Base-by-base conservation (phyloP, 2,888 invertebrate genomes). In the Drosophila nigritarsus region DNA sequence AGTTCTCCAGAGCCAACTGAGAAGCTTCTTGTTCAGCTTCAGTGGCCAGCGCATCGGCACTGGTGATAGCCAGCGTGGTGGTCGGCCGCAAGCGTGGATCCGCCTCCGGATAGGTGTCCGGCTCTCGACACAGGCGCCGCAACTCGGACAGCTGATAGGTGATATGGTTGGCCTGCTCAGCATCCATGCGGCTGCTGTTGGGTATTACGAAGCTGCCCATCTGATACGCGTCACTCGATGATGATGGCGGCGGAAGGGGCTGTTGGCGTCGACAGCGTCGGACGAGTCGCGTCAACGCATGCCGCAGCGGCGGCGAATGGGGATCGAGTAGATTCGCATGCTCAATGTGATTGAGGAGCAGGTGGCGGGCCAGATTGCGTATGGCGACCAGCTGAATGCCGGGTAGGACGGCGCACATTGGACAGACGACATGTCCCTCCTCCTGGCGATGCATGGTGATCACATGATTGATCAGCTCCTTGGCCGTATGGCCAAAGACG, bases 291-390 rank as follows among this genome's bases (percentile, higher is more conserved):
- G 69, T 24, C 11, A 79, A 29, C 0, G 55, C 48, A 3, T 73
- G 58, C 0, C 75, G 72, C 30, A 82, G 34, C 0, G 80, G 76
- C 9, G 87, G 82, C 0, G 87, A 74, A 13, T 65, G 20, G 1
- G 87, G 83, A 63, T 87, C 90, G 27, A 87, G 65, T 0, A 72
- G 67, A 51, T 89, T 84, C 18, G 89, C 90, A 20, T 90, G 87
- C 48, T 90, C 90, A 30, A 82, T 72, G 40, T 87, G 87, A 53
- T 80, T 82, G 36, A 75, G 74, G 18, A 89, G 60, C 49, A 87
- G 50, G 20, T 87, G 87, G 2, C 75, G 76, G 3, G 80, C 70
- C 8, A 87, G 67, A 48, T 84, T 82, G 18, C 75, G 72, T 24
- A 87, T 82, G 27, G 72, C 40, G 6, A 84, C 71, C 50, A 90